These are phyloP conservation scores for Delphinapterus leucas DNA, from an alignment of 2,113 vertebrate species.

Conservation along the genomic window DNA sequence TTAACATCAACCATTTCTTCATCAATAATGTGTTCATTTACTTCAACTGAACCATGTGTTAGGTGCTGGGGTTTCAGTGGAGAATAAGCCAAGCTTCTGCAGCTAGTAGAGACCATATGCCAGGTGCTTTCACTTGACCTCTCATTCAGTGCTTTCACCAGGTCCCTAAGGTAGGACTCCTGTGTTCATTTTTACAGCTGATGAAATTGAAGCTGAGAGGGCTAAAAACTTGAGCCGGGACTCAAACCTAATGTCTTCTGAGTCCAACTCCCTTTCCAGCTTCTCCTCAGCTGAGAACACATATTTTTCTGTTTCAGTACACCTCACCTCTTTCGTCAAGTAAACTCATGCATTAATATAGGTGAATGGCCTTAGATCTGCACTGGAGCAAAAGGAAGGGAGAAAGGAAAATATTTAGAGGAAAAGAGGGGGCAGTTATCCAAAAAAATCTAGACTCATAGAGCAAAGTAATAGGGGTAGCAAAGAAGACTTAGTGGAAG, in stretches of 20 bases:
- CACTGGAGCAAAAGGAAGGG: background rate
- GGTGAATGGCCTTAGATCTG: background rate
- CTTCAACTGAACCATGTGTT: background rate
- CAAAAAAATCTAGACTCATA: background rate
- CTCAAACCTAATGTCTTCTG: background rate
- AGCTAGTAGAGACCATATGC: background rate
- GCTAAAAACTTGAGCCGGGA: background rate
- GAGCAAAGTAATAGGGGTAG: background rate
- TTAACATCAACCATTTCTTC: background rate
- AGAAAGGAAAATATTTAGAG: background rate
- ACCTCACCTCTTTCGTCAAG: background rate
- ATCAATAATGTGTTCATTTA: background rate
- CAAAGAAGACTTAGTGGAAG: background rate
- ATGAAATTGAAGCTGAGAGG: background rate
- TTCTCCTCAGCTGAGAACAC: background rate
- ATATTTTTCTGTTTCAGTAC: background rate
- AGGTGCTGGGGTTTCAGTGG: background rate
- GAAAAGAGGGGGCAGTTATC: background rate
- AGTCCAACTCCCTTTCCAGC: background rate
- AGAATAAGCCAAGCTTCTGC: background rate
- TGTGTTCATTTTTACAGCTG: background rate
- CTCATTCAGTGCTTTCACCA: background rate
- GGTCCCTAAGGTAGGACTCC: background rate
- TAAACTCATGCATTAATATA: background rate
- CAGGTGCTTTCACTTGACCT: background rate